These are phyloP conservation scores for Corythoichthys haematopterus DNA, from an alignment of 2,113 vertebrate species.

Conservation along the genomic window DNA sequence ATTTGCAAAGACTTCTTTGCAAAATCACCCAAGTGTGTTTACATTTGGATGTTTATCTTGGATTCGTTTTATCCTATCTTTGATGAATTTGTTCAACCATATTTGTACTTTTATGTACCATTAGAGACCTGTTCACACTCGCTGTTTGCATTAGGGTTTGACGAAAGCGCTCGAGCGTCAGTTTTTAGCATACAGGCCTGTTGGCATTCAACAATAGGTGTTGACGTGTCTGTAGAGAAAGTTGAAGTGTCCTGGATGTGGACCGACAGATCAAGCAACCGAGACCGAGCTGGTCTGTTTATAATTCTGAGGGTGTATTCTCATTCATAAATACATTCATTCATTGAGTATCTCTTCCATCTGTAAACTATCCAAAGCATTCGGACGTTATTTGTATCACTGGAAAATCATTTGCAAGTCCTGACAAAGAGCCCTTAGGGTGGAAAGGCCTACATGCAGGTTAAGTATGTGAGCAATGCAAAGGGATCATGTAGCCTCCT, in stretches of 20 bases:
- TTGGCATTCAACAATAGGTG: neutral
- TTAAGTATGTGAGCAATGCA: constrained; percentile 49
- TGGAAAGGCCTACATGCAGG: constrained; percentile 36
- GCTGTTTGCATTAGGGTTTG: neutral
- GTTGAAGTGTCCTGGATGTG: neutral
- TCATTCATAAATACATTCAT: neutral
- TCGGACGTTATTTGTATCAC: constrained; percentile 5
- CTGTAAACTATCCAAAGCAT: constrained; percentile 7
- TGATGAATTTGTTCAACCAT: neutral
- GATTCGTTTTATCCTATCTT: neutral
- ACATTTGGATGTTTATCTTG: neutral
- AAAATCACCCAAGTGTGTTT: neutral
- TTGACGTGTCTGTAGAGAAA: neutral
- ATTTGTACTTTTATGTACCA: neutral
- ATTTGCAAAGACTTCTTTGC: neutral
- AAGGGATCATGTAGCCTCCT: constrained; percentile 38
- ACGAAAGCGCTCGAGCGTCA: neutral
- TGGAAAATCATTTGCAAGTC: constrained; percentile 34
- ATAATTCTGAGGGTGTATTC: neutral
- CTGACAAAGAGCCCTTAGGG: constrained; percentile 25
- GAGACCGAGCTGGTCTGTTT: neutral
- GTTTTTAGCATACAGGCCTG: neutral
- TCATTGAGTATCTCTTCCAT: constrained; percentile 1
- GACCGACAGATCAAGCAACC: neutral
- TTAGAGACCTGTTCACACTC: neutral